These are phyloP conservation scores for Rhinogobius similis DNA, from an alignment of 2,113 vertebrate species.

Conservation along the genomic window DNA sequence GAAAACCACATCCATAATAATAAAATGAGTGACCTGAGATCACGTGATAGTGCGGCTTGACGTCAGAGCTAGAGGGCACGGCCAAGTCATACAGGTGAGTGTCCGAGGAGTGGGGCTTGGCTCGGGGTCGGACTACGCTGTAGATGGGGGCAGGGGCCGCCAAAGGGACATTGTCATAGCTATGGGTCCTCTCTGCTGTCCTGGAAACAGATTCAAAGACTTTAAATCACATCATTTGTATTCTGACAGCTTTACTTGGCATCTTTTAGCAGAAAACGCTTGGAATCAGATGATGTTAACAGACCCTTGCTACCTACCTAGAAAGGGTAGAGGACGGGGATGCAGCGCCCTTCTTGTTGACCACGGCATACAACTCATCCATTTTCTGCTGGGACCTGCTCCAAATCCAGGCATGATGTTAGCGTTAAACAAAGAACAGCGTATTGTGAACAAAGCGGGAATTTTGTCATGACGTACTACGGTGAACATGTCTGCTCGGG, in stretches of 20 bases:
- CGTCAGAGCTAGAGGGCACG: background rate
- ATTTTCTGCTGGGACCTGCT: background rate
- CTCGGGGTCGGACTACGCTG: constrained; percentile 1
- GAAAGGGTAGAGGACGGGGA: background rate
- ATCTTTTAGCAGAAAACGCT: too few relatives aligned
- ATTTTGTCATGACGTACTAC: too few relatives aligned
- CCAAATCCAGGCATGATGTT: background rate
- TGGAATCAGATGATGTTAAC: too few relatives aligned
- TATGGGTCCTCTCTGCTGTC: background rate
- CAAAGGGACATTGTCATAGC: background rate
- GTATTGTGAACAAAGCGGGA: background rate
- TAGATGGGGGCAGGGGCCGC: background rate
- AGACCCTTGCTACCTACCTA: background rate
- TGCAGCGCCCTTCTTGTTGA: background rate
- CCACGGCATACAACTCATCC: background rate
- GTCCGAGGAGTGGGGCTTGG: background rate
- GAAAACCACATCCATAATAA: background rate
- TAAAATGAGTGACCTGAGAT: background rate
- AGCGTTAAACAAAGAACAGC: background rate
- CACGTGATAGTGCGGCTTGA: background rate
- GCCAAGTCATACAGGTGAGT: background rate
- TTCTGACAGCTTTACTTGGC: background rate
- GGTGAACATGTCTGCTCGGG: too few relatives aligned
- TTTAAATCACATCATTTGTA: background rate
- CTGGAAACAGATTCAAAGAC: background rate